Evolutionary conservation across 2,113 vertebrate genomes (phyloP).

Genomic region (Proteles cristata): DNA sequence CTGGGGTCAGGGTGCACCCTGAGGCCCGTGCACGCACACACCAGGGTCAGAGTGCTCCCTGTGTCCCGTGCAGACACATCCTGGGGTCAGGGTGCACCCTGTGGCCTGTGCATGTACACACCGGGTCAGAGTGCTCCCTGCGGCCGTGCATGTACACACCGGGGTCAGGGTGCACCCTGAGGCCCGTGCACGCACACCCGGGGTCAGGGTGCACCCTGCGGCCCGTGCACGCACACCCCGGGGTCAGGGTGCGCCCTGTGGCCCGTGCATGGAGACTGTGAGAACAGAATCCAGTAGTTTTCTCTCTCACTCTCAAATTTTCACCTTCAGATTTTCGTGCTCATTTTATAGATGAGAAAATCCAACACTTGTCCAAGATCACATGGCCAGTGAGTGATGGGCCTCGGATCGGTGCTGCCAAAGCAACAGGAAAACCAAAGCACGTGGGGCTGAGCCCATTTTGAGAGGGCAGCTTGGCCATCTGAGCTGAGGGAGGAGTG

Average conservation of each 20-base stretch:
- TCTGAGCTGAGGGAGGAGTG: background rate
- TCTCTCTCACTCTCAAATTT: background rate
- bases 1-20: rapidly evolving
- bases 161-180: rapidly evolving
- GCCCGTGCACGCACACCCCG: rapidly evolving
- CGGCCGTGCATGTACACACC: too few relatives aligned
- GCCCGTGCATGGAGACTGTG: background rate
- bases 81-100: rapidly evolving
- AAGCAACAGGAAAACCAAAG: background rate
- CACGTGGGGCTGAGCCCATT: rapidly evolving
- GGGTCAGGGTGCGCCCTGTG: rapidly evolving
- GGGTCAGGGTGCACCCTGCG: rapidly evolving
- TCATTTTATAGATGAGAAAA: background rate
- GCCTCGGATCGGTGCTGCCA: too few relatives aligned
- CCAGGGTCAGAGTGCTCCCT: too few relatives aligned
- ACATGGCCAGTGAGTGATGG: background rate
- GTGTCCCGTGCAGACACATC: rapidly evolving
- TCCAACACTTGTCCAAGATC: background rate
- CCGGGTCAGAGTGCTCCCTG: too few relatives aligned
- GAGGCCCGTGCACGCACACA: background rate
- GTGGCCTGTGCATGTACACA: background rate
- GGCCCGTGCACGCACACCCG: too few relatives aligned
- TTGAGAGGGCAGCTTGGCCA: too few relatives aligned
- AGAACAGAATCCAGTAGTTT: too few relatives aligned
- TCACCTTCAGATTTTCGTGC: background rate